Evolutionary conservation across 2,113 vertebrate species (phyloP), one percentile per base, ranked within the genome.

Genomic region (Dasyornis broadbenti): DNA sequence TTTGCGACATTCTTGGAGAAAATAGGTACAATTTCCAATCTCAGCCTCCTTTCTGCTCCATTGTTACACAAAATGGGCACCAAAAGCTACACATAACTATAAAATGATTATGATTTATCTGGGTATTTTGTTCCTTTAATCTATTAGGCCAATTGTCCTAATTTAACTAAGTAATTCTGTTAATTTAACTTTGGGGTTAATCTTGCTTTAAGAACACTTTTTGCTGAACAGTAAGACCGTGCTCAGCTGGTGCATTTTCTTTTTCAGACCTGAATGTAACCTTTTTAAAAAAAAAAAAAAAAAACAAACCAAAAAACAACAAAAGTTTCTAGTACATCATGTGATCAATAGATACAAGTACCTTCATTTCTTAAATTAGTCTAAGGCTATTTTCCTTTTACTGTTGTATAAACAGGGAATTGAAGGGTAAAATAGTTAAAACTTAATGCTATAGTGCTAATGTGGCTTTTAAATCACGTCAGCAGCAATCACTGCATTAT

Each of bases 391-490:
- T 98, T 98, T 97, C 97, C 94, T 98, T 98, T 98, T 98, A 98
- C 97, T 98, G 97, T 98, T 98, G 97, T 98, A 98, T 98, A 98
- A 98, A 98, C 98, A 98, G 98, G 98, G 98, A 98, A 98, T 95
- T 98, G 98, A 98, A 98, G 98, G 98, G 98, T 98, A 98, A 98
- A 98, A 98, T 98, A 98, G 98, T 98, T 98, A 98, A 98, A 98
- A 98, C 97, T 98, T 98, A 98, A 98, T 98, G 98, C 98, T 98
- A 98, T 98, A 98, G 98, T 98, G 98, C 98, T 98, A 98, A 98
- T 98, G 98, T 97, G 98, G 97, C 98, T 98, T 98, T 98, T 98
- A 98, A 98, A 98, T 98, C 98, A 98, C 98, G 97, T 98, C 98
- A 98, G 98, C 98, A 97, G 98, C 98, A 98, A 98, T 98, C 98